Base-by-base conservation (phyloP, 23 tunicate species). In the Styela clava region DNA sequence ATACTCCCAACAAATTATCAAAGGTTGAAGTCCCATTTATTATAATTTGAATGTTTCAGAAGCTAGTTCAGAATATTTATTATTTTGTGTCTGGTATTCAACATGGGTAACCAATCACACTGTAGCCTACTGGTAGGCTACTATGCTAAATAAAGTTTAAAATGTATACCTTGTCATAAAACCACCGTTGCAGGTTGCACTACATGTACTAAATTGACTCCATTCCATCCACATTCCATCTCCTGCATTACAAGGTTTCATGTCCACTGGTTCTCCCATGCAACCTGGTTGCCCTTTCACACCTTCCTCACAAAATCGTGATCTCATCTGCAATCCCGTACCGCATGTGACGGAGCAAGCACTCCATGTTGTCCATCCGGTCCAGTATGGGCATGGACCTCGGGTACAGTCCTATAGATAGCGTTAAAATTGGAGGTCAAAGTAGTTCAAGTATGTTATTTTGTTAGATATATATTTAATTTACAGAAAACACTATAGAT, bases 181-280 rank as follows among this genome's bases (percentile, higher is more conserved):
- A 24, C 98, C 98, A 18, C 99, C 99, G 33, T 78, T 78, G 73
- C 99, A 96, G 31, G 94, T 85, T 31, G 84, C 79, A 21, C 90
- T 77, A 62, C 99, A 96, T 1, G 78, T 36, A 19, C 86, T 84
- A 67, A 67, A 96, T 24, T 73, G 68, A 2, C 83, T 22, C 99
- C 99, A 96, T 69, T 76, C 72, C 23, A 37, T 26, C 88, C 86
- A 86, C 61, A 12, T 32, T 33, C 97, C 94, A 32, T 65, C 67
- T 12, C 86, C 94, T n/a, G 86, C 88, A 64, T 68, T 70, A 79
- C 99, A 96, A 21, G 69, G 32, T 63, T 78, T 51, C 22, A 52
- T 79, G 73, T 88, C 79, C 31, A 78, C 61, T 74, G 20, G 31
- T 2, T 69, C 69, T 62, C 97, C 97, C 32, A 18, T 27, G 83